A percentile compares a stretch with the other conserved stretches of the same genome.
Conservation (phyloP, 2,888 invertebrate species). For the Ametastegia equiseti region DNA sequence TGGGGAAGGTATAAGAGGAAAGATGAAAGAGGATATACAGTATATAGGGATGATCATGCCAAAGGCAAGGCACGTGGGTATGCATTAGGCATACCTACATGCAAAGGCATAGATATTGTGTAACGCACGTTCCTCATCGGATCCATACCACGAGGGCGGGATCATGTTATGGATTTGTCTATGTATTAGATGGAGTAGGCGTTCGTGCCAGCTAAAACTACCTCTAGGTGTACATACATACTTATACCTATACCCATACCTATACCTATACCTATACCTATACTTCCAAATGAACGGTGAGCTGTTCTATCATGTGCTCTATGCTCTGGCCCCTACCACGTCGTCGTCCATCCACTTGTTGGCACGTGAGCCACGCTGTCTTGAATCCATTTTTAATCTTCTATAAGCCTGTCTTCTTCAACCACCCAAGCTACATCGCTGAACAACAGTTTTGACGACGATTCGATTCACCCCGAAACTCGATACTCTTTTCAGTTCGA, state of each 20-base stretch:
- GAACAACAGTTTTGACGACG: constrained; percentile 3
- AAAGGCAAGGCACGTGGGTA: constrained; percentile 12
- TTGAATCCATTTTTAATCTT: constrained; percentile 31
- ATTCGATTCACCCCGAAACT: constrained; percentile 3
- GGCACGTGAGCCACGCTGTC: constrained; percentile 8
- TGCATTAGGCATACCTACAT: no score
- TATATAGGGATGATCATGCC: background rate
- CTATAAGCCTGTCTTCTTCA: background rate
- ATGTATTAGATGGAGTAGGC: constrained; percentile 15
- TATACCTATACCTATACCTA: background rate
- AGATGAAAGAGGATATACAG: background rate
- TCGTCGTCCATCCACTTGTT: constrained; percentile 26
- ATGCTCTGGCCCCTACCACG: no score
- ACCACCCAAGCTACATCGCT: background rate
- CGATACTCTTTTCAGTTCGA: no score
- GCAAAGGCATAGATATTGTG: background rate
- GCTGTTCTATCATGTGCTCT: background rate
- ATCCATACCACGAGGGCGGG: background rate
- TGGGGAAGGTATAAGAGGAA: background rate
- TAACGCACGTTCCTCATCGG: background rate
- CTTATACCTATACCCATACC: background rate
- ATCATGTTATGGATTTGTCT: background rate
- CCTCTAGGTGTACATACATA: background rate
- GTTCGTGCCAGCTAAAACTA: constrained; percentile 16
- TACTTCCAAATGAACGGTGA: background rate